phyloP scores from a whole-genome alignment of 2,888 invertebrate genomes.

The Steinernema scapterisci region DNA sequence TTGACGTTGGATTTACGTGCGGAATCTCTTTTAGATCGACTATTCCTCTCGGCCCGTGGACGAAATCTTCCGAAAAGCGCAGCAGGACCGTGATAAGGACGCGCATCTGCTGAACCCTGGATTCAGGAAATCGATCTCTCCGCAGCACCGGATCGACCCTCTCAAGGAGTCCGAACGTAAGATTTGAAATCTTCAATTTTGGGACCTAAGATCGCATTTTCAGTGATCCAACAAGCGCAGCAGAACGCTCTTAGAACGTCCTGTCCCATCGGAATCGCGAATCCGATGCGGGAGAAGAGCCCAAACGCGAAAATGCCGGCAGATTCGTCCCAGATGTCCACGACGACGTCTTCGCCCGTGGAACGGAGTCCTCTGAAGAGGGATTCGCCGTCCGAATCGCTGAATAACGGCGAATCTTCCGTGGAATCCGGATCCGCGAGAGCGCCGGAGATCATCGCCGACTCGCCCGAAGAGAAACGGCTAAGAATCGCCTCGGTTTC shows the following conservation, averaged over 20 bases:
- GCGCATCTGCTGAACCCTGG: conserved; percentile 17
- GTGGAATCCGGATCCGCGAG: background rate
- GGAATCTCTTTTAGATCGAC: conserved; percentile 13
- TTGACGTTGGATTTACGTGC: background rate
- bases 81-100: conserved; percentile 11
- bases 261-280: conserved; percentile 17
- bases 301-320: background rate
- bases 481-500: conserved; percentile 22
- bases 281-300: conserved; percentile 20
- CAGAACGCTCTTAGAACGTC: conserved; percentile 16
- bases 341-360: background rate
- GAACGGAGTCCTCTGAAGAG: conserved; percentile 2
- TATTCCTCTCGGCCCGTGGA: conserved; percentile 16
- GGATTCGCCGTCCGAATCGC: background rate
- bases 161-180: conserved; percentile 18
- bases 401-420: background rate
- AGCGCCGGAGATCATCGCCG: background rate
- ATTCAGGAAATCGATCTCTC: conserved; percentile 15
- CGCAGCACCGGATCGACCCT: background rate
- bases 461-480: conserved; percentile 26
- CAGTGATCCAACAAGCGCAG: conserved; percentile 29
- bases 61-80: conserved; percentile 7
- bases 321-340: background rate
- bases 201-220: background rate
- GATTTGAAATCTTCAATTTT: background rate